Base-by-base conservation (phyloP, 2,797 vertebrate genomes). In the Rhinogobio ventralis region DNA sequence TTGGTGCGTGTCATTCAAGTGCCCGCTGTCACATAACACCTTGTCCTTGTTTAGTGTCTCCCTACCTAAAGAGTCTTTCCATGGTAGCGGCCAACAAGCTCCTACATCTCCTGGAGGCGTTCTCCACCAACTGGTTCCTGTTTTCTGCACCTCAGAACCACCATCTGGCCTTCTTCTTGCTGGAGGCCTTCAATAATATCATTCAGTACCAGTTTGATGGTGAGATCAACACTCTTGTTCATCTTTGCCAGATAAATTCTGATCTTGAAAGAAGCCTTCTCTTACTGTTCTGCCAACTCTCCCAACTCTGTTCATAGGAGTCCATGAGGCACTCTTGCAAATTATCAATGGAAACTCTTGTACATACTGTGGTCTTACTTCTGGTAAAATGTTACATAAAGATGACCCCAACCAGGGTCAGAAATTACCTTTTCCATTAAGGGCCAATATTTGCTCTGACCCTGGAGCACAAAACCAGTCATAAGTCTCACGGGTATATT, bases 141-240 rank as follows among this genome's bases (percentile, higher is more conserved):
- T 99, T 98, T 91, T 98, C 98, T 0, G 91, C 95, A 1, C 91
- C 96, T 82, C 98, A 99, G 94, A 99, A 99, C 92, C 98, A 99
- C 88, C 98, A 99, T 88, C 95, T 99, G 1, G 96, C 98, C 77
- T 99, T 99, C 92, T 99, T 99, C 90, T 94, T 99, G 68, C 94
- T 99, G 0, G 98, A 99, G 88, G 97, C 97, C 86, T 99, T 99
- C 91, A 99, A 99, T 93, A 99, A 99, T 87, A 98, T 99, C 45
- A 99, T 99, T 89, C 98, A 99, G 94, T 99, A 99, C 90, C 98
- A 99, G 91, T 99, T 99, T 93, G 98, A 99, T 23, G 98, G 98
- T 99, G 77, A 42, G 81, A 30, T 30, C 4, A 6, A 67, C 20
- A 33, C 53, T 78, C 36, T 19, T 0, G 3, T 23, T 45, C 0